phyloP scores from a whole-genome alignment of 2,797 vertebrate genomes.

The Adelosebastes latens region DNA sequence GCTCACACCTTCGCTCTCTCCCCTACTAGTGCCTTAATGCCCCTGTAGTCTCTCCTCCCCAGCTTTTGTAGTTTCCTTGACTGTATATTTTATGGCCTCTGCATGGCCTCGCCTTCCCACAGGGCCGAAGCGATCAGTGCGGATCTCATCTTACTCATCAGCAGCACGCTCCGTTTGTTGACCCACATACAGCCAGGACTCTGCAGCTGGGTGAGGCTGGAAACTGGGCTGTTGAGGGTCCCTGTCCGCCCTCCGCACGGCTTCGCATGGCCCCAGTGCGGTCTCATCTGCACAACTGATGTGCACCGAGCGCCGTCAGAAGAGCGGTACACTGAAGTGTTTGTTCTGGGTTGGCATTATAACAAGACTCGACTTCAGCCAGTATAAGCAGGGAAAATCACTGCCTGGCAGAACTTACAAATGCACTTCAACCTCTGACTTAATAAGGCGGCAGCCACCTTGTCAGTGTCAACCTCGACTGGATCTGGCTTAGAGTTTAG shows the following conservation, averaged over 20 bases:
- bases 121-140: slow-evolving; percentile 41
- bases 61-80: slow-evolving; percentile 53
- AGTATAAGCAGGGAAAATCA: slow-evolving; percentile 37
- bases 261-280: slow-evolving; percentile 56
- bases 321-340: slow-evolving; percentile 47
- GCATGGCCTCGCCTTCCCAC: slow-evolving; percentile 69
- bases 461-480: slow-evolving; percentile 56
- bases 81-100: slow-evolving; percentile 61
- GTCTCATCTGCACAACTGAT: slow-evolving; percentile 53
- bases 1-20: slow-evolving; percentile 19
- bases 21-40: slow-evolving; percentile 5
- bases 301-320: slow-evolving; percentile 39
- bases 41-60: slow-evolving; percentile 22
- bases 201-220: slow-evolving; percentile 33
- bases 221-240: slow-evolving; percentile 41
- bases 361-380: slow-evolving; percentile 58
- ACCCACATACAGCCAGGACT: slow-evolving; percentile 53
- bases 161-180: slow-evolving; percentile 55
- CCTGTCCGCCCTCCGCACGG: slow-evolving; percentile 17
- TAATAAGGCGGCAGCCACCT: slow-evolving; percentile 44
- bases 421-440: slow-evolving; percentile 50
- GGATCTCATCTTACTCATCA: slow-evolving; percentile 66
- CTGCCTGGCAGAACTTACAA: slow-evolving; percentile 44
- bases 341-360: slow-evolving; percentile 66
- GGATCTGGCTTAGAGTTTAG: slow-evolving; percentile 32